Conservation (phyloP, 2,888 invertebrate species). For the Caradrina clavipalpis region DNA sequence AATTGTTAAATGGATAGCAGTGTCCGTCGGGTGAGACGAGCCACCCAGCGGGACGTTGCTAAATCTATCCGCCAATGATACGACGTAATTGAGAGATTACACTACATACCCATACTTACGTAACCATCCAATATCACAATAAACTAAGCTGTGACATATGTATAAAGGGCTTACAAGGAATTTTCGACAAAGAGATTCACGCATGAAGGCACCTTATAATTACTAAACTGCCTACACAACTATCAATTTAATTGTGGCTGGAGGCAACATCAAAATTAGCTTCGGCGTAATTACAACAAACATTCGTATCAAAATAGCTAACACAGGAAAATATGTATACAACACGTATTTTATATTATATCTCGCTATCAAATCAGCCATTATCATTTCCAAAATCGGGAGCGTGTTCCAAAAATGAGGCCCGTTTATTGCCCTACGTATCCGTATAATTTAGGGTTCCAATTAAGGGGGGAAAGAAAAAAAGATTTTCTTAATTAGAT, state of each 20-base stretch:
- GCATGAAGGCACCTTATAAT: constrained; percentile 54
- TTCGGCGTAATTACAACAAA: constrained; percentile 42
- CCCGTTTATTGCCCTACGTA: constrained; percentile 65
- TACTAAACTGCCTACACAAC: constrained; percentile 43
- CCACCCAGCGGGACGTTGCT: constrained; percentile 73
- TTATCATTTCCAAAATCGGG: constrained; percentile 54
- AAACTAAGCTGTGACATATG: constrained; percentile 5
- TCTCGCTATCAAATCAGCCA: constrained; percentile 47
- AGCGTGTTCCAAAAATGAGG: constrained; percentile 60
- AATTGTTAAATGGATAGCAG: constrained; percentile 79
- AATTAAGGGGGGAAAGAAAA: constrained; percentile 69
- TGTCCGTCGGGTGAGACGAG: constrained; percentile 72
- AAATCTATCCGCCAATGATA: constrained; percentile 71
- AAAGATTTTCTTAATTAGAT: constrained; percentile 86
- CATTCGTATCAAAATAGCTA: constrained; percentile 44
- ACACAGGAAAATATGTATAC: constrained; percentile 43
- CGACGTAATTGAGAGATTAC: constrained; percentile 71
- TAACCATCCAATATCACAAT: constrained; percentile 14
- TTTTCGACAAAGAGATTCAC: constrained; percentile 50
- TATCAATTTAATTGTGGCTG: constrained; percentile 40
- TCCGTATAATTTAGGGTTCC: constrained; percentile 71
- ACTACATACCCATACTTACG: constrained; percentile 14
- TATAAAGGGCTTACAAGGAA: constrained; percentile 20
- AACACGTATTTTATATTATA: constrained; percentile 56
- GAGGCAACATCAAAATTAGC: constrained; percentile 39